Evolutionary conservation across 2,888 invertebrate genomes (phyloP).

Genomic region (Thalpophila matura): DNA sequence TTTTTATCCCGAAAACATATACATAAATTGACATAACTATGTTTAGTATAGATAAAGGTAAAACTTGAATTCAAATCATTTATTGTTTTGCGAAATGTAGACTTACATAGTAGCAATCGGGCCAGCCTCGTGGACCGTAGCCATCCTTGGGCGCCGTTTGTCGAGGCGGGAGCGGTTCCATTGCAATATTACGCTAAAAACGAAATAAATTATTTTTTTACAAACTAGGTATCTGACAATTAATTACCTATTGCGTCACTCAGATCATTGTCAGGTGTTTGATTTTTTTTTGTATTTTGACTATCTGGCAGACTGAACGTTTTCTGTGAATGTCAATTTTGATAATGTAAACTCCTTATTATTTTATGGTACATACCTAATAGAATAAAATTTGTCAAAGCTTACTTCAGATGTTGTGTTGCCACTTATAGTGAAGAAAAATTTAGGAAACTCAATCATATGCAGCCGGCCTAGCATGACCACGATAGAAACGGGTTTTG

Average conservation of each 20-base stretch:
- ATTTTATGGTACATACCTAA: too few species aligned
- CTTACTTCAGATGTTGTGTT: too few species aligned
- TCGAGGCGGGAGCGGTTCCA: constrained; percentile 49
- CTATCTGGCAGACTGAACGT: too few species aligned
- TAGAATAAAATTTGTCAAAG: too few species aligned
- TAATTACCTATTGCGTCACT: background rate
- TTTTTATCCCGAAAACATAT: too few species aligned
- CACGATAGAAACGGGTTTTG: too few species aligned
- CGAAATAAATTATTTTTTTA: constrained; percentile 14
- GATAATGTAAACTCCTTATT: background rate
- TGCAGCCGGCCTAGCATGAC: too few species aligned
- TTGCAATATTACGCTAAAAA: background rate
- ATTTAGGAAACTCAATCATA: background rate
- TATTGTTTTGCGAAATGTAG: too few species aligned
- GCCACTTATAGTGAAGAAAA: too few species aligned
- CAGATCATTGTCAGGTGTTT: background rate
- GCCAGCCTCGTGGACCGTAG: constrained; percentile 78
- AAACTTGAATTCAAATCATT: too few species aligned
- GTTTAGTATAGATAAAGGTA: too few species aligned
- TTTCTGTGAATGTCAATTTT: constrained; percentile 1
- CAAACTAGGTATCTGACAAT: constrained; percentile 21
- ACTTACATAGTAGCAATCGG: constrained; percentile 81
- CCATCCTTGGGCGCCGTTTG: constrained; percentile 82
- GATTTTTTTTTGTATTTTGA: background rate
- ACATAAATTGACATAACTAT: too few species aligned